Conservation (phyloP, 2,113 vertebrate genomes). For the Bos javanicus region DNA sequence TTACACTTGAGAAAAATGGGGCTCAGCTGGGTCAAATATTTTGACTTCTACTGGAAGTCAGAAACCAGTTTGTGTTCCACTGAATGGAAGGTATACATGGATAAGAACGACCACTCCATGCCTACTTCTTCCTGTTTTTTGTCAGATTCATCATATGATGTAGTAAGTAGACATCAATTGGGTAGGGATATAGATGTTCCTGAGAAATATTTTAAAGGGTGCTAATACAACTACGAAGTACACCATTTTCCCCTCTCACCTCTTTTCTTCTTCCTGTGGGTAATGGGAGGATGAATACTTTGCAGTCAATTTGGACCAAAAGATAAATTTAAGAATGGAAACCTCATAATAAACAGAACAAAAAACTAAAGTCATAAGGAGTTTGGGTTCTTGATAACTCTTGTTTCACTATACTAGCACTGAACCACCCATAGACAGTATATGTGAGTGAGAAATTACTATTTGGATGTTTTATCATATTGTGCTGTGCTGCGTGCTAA, state of each 20-base stretch:
- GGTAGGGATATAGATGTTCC: neutral
- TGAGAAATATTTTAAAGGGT: neutral
- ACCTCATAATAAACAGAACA: neutral
- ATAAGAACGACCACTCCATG: neutral
- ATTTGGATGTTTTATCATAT: neutral
- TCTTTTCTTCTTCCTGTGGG: neutral
- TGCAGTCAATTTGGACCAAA: neutral
- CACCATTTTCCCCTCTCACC: neutral
- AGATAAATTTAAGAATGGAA: neutral
- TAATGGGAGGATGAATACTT: neutral
- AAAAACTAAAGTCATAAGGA: neutral
- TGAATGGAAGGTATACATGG: neutral
- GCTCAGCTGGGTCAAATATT: neutral
- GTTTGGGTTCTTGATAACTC: neutral
- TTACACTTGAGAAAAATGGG: neutral
- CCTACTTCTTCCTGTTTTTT: neutral
- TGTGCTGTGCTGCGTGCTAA: neutral
- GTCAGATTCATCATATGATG: neutral
- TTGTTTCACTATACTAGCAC: neutral
- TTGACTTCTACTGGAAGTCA: neutral
- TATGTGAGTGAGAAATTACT: neutral
- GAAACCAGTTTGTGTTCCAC: neutral
- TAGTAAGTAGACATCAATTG: neutral
- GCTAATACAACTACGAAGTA: neutral
- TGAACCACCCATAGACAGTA: neutral